Evolutionary conservation across 2,113 vertebrate genomes (phyloP).

Genomic region (Ovibos moschatus): DNA sequence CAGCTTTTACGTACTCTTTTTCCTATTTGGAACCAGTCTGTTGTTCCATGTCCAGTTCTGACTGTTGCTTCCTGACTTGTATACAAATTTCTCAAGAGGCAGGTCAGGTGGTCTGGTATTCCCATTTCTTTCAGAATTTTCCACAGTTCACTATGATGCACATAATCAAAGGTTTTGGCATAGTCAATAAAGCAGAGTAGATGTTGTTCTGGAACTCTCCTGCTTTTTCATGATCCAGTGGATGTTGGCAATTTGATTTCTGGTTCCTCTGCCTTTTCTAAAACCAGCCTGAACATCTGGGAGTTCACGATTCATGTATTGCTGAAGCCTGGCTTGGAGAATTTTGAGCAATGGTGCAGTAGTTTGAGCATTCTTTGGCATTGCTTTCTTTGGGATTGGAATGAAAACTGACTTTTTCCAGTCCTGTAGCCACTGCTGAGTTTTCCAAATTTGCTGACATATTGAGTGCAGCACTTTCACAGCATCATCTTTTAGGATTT

Average conservation of each 20-base stretch:
- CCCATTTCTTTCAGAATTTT: background rate
- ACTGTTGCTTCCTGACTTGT: background rate
- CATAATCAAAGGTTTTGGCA: background rate
- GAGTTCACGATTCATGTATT: fast-evolving
- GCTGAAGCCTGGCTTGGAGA: background rate
- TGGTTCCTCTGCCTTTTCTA: background rate
- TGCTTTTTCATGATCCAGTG: fast-evolving
- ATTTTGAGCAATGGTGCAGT: background rate
- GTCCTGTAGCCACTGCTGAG: background rate
- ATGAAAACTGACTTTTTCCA: background rate
- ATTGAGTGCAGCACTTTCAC: background rate
- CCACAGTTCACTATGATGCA: background rate
- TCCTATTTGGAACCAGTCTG: background rate
- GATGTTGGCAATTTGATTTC: background rate
- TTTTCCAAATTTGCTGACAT: background rate
- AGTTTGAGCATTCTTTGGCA: background rate
- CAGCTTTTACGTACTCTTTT: background rate
- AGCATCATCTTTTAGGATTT: background rate
- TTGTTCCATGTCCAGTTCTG: background rate
- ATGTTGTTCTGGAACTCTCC: background rate
- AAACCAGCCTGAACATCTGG: background rate
- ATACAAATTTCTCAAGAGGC: background rate
- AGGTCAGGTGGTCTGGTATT: background rate
- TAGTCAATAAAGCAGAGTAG: background rate
- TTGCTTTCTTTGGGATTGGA: background rate